Evolutionary conservation across 2,113 vertebrate genomes (phyloP).

Genomic region (Gulo gulo): DNA sequence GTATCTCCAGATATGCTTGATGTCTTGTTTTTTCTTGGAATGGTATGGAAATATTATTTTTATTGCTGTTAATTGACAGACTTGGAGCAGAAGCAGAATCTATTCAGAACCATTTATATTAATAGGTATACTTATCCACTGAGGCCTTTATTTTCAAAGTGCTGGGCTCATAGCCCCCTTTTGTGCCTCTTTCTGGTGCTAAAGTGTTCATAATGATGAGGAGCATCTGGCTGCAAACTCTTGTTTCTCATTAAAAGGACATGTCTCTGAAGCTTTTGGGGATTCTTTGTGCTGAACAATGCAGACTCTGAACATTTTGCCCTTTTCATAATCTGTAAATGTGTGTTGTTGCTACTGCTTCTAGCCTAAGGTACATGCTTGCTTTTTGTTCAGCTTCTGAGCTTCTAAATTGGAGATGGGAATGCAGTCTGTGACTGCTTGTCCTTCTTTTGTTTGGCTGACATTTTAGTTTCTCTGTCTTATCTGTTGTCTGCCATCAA

Average conservation of each 20-base stretch:
- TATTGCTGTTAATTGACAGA: slow-evolving; percentile 71
- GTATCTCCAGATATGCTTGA: not conserved
- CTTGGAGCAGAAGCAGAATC: slow-evolving; percentile 52
- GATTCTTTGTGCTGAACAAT: slow-evolving; percentile 76
- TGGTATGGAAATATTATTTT: slow-evolving; percentile 62
- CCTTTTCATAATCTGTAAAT: slow-evolving; percentile 71
- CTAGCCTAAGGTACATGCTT: slow-evolving; percentile 19
- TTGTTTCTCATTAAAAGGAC: slow-evolving; percentile 80
- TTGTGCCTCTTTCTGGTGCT: slow-evolving; percentile 70
- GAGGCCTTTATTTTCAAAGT: slow-evolving; percentile 73
- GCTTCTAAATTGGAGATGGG: not conserved
- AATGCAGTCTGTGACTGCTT: not conserved
- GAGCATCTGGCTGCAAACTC: slow-evolving; percentile 78
- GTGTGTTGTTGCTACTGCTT: slow-evolving; percentile 28
- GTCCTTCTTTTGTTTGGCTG: not conserved
- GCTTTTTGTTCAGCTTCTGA: slow-evolving; percentile 11
- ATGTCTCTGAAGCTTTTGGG: slow-evolving; percentile 68
- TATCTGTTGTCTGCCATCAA: not conserved
- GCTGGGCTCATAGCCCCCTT: slow-evolving; percentile 69
- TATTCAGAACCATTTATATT: slow-evolving; percentile 75
- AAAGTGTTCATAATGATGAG: slow-evolving; percentile 71
- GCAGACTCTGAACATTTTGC: slow-evolving; percentile 68
- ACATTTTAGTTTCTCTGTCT: slow-evolving; percentile 32
- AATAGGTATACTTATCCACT: slow-evolving; percentile 71
- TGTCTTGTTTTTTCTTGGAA: slow-evolving; percentile 61